phyloP scores from a whole-genome alignment of 1,140 invertebrate species.

The Phocides pigmalion region DNA sequence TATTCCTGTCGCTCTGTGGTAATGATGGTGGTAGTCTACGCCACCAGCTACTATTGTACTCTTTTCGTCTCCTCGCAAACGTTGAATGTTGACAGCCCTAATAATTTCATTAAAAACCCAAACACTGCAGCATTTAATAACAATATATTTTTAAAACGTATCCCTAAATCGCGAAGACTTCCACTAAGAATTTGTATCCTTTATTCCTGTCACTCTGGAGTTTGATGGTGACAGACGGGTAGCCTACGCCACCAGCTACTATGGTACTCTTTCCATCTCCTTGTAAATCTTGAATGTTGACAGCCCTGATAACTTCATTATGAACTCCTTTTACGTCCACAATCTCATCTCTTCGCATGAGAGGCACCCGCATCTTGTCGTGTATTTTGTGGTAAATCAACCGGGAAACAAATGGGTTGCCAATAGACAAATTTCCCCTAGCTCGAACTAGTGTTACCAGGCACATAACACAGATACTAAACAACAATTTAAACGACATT shows the following conservation, averaged over 20 bases:
- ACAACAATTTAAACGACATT: conserved; percentile 11
- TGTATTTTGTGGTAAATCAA: conserved; percentile 28
- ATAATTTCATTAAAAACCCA: conserved; percentile 34
- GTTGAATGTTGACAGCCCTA: conserved; percentile 52
- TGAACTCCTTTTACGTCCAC: conserved; percentile 15
- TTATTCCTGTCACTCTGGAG: conserved; percentile 62
- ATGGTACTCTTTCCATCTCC: conserved; percentile 46
- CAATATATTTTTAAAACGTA: too few species aligned
- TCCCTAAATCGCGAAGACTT: conserved; percentile 27
- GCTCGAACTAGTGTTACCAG: conserved; percentile 30
- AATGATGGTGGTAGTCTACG: conserved; percentile 57
- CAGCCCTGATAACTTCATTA: conserved; percentile 53
- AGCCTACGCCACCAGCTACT: conserved; percentile 64
- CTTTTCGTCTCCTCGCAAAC: conserved; percentile 45
- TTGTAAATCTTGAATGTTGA: conserved; percentile 50
- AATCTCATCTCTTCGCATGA: conserved; percentile 16
- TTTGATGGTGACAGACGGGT: conserved; percentile 57
- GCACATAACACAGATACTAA: conserved; percentile 24
- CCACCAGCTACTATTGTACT: conserved; percentile 61
- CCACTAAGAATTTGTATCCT: conserved; percentile 56
- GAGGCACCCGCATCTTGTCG: conserved; percentile 13
- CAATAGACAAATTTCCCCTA: conserved; percentile 29
- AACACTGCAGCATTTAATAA: too few species aligned
- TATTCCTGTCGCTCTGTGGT: conserved; percentile 60
- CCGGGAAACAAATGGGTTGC: conserved; percentile 15